A percentile compares a stretch with the other conserved stretches of the same genome.
phyloP scores from a whole-genome alignment of 2,797 vertebrate species.

The Hipposideros larvatus region DNA sequence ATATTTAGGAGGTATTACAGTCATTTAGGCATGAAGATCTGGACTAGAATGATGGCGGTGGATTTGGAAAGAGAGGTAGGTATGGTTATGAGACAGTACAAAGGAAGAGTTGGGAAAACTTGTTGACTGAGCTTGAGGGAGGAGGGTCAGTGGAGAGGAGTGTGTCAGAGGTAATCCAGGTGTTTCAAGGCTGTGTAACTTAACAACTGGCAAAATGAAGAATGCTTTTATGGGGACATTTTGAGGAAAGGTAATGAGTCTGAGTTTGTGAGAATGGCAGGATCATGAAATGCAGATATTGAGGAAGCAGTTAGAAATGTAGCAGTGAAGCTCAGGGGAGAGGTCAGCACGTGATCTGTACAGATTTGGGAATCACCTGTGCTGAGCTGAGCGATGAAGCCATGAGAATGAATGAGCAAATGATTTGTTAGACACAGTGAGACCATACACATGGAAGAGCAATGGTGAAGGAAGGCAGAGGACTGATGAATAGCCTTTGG shows the following conservation, averaged over 20 bases:
- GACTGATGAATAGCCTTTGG: constrained; percentile 39
- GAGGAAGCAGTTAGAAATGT: constrained; percentile 41
- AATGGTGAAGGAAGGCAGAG: constrained; percentile 39
- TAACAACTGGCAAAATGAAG: constrained; percentile 44
- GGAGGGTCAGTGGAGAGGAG: neutral
- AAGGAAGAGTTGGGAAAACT: constrained; percentile 28
- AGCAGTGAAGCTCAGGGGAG: neutral
- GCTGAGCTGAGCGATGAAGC: constrained; percentile 15
- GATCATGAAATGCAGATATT: constrained; percentile 42
- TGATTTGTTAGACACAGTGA: constrained; percentile 23
- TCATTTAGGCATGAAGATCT: constrained; percentile 29
- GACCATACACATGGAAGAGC: neutral
- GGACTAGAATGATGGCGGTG: constrained; percentile 27
- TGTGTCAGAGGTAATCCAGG: constrained; percentile 26
- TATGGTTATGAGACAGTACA: constrained; percentile 24
- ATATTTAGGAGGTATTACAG: neutral
- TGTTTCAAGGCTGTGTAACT: constrained; percentile 21
- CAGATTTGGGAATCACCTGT: neutral
- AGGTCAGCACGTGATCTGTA: neutral
- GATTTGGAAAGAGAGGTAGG: constrained; percentile 29
- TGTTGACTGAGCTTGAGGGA: constrained; percentile 37
- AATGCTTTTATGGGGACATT: constrained; percentile 52
- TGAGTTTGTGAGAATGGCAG: constrained; percentile 39
- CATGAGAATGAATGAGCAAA: neutral
- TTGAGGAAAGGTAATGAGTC: constrained; percentile 42